Base-by-base conservation (phyloP, 1,140 invertebrate species). In the Maconellicoccus hirsutus region DNA sequence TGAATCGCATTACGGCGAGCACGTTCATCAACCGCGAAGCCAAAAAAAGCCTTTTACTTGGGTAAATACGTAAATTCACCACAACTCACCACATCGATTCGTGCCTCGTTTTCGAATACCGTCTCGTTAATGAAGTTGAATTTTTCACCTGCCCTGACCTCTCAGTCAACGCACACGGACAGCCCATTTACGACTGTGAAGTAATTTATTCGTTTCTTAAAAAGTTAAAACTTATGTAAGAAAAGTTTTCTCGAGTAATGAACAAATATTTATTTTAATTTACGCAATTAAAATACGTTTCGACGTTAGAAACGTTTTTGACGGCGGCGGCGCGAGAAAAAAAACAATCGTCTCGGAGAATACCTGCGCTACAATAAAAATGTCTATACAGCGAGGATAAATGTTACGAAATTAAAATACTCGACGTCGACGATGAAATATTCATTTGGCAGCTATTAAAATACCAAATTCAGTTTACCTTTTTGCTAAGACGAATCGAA, bases 391-490 rank as follows among this genome's bases (percentile, higher is more conserved):
- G 16, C 42, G 42, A 52, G 6, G 2, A 52, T 52, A 19, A 52
- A 52, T 52, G n/a, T 52, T 52, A 8, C 42, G 2, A 16, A 52
- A 16, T 52, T 52, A 16, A 52, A 52, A 52, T 52, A 3, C n/a
- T 16, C 3, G 4, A 16, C n/a, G 4, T 16, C 16, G 42, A 3
- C n/a, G 29, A 33, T 52, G n/a, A 52, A 52, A 52, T 52, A 52
- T 52, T 52, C 42, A 52, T 52, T 52, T 19, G 42, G 42, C 42
- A 52, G 42, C 42, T 52, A 52, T 52, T 52, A 52, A 33, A 33
- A 52, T 6, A 52, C 42, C 2, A 52, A 52, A 52, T 52, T 52
- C 42, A 52, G 42, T 52, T 52, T 52, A 52, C 42, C 42, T 52
- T 52, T 38, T 16, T 19, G 42, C n/a, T 16, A 16, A 52, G 42